phyloP scores from a whole-genome alignment of 2,113 vertebrate species.

The Dromaius novaehollandiae region DNA sequence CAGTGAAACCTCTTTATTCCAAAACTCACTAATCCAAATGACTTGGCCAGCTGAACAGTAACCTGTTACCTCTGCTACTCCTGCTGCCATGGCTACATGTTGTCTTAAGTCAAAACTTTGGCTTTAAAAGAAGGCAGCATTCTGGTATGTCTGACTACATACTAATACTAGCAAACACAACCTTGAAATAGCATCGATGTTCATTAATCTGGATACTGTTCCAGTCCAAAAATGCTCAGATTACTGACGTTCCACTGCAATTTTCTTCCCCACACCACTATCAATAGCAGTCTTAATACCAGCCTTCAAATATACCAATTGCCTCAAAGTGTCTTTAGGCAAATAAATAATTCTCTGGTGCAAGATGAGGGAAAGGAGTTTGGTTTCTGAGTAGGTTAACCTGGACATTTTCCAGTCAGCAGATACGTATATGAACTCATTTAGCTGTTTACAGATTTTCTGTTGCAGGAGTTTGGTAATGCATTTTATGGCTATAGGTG shows the following conservation, averaged over 20 bases:
- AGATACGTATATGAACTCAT: not conserved
- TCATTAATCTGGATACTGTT: conserved; percentile 40
- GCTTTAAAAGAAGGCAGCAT: not conserved
- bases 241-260: not conserved
- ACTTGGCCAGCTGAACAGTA: not conserved
- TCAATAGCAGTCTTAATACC: not conserved
- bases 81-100: conserved; percentile 18
- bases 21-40: conserved; percentile 16
- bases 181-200: conserved; percentile 42
- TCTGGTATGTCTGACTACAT: conserved; percentile 55
- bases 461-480: not conserved
- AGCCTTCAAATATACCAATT: not conserved
- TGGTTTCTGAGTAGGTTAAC: not conserved
- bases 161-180: conserved; percentile 53
- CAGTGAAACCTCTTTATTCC: conserved; percentile 11
- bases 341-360: conserved; percentile 26
- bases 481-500: not conserved
- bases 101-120: conserved; percentile 12
- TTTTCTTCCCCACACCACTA: not conserved
- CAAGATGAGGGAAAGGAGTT: conserved; percentile 12
- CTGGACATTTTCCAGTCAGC: conserved; percentile 16
- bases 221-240: conserved; percentile 8
- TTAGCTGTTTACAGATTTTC: not conserved
- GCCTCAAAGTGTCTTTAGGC: not conserved
- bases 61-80: not conserved